Percentiles rank a stretch among this genome's conserved stretches.
phyloP scores from a whole-genome alignment of 2,113 vertebrate species.

The Pandion haliaetus region DNA sequence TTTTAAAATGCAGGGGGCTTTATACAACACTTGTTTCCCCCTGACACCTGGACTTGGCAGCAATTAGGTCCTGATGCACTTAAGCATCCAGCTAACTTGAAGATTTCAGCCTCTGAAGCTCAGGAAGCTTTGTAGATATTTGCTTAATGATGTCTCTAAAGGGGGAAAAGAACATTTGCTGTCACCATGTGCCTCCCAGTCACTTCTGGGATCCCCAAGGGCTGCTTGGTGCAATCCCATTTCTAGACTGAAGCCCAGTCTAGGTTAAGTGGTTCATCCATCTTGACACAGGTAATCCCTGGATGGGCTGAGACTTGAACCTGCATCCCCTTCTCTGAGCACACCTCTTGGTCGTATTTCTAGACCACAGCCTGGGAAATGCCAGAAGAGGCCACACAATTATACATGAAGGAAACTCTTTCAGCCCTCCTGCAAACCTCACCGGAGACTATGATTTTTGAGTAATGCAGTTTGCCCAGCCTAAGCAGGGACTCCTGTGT shows the following conservation, averaged over 20 bases:
- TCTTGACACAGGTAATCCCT: neutral
- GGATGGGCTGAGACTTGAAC: neutral
- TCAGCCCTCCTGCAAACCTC: neutral
- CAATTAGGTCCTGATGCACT: neutral
- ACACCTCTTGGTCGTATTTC: neutral
- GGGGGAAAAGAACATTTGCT: neutral
- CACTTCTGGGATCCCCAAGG: neutral
- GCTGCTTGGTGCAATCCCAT: neutral
- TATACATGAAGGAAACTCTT: neutral
- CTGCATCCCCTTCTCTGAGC: neutral
- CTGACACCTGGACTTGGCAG: neutral
- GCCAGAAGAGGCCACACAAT: neutral
- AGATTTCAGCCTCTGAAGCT: neutral
- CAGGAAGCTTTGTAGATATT: neutral
- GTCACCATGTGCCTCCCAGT: neutral
- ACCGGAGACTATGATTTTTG: neutral
- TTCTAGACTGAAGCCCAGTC: neutral
- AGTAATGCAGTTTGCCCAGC: neutral
- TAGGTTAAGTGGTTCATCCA: neutral
- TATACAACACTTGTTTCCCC: neutral
- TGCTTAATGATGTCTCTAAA: conserved; percentile 35
- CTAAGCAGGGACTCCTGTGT: neutral
- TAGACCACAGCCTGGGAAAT: neutral
- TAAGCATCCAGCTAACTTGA: neutral
- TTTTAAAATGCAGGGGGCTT: neutral